Percentiles rank a stretch among this genome's conserved stretches.
These are phyloP conservation scores for Ceyx melanurus DNA, from an alignment of 2,113 vertebrate species.

Conservation along the genomic window DNA sequence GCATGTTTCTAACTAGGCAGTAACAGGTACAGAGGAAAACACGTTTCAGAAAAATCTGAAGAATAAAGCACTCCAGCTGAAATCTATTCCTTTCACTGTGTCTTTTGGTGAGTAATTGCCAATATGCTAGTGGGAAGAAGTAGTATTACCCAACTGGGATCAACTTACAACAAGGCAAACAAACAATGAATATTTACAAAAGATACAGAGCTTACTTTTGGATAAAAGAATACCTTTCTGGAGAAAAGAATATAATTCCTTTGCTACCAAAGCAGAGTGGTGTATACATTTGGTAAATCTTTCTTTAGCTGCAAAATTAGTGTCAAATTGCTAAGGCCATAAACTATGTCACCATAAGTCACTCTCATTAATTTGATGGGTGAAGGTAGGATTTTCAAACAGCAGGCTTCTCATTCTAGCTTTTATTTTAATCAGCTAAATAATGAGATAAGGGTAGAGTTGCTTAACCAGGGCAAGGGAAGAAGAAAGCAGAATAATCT, in stretches of 20 bases:
- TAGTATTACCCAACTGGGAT: neutral
- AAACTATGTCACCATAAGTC: constrained; percentile 57
- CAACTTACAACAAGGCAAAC: constrained; percentile 50
- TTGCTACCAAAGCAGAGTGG: constrained; percentile 35
- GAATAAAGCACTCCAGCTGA: constrained; percentile 39
- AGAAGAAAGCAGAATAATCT: constrained; percentile 75
- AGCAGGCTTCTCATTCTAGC: constrained; percentile 57
- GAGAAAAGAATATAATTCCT: constrained; percentile 40
- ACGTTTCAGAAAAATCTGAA: constrained; percentile 45
- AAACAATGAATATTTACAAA: constrained; percentile 67
- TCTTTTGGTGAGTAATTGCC: constrained; percentile 49
- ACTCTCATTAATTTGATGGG: constrained; percentile 70
- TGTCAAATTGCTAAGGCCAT: constrained; percentile 60
- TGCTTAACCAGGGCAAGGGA: constrained; percentile 72
- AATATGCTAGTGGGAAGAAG: constrained; percentile 20
- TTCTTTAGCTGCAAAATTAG: constrained; percentile 71
- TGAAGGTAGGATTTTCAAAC: constrained; percentile 65
- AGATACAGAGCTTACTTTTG: constrained; percentile 53
- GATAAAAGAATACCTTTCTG: constrained; percentile 40
- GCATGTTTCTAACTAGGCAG: constrained; percentile 43
- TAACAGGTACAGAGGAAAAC: constrained; percentile 37
- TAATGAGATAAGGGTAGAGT: constrained; percentile 68
- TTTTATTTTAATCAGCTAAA: constrained; percentile 73
- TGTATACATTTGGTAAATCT: constrained; percentile 65
- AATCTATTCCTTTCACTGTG: constrained; percentile 48